Conservation (phyloP, 2,797 vertebrate species). For the Oryzias sinensis region DNA sequence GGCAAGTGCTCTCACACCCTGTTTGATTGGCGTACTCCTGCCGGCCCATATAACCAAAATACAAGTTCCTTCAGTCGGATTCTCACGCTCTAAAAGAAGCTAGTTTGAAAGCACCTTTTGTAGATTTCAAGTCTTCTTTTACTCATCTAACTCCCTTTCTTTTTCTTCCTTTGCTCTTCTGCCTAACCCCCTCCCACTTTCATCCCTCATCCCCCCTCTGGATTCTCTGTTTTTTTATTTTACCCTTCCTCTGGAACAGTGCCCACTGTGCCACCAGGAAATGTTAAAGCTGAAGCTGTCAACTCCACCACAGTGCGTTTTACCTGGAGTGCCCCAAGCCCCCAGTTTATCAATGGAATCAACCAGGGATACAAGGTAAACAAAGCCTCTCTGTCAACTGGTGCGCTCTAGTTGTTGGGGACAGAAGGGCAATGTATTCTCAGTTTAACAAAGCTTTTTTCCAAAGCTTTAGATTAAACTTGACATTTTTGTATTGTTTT, state of each 20-base stretch:
- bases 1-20: slow-evolving; percentile 64
- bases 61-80: slow-evolving; percentile 37
- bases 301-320: slow-evolving; percentile 95
- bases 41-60: slow-evolving; percentile 57
- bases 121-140: slow-evolving; percentile 15
- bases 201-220: slow-evolving; percentile 7
- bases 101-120: slow-evolving; percentile 31
- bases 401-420: slow-evolving; percentile 71
- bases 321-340: slow-evolving; percentile 97
- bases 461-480: too few relatives aligned
- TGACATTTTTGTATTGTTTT: too few relatives aligned
- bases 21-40: slow-evolving; percentile 62
- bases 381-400: slow-evolving; percentile 42
- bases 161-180: slow-evolving; percentile 9
- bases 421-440: slow-evolving; percentile 22
- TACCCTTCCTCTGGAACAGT: slow-evolving; percentile 75
- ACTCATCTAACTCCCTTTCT: slow-evolving; percentile 26
- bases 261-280: slow-evolving; percentile 94
- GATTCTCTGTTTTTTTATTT: slow-evolving; percentile 5
- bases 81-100: slow-evolving; percentile 41
- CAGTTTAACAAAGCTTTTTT: too few relatives aligned
- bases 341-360: slow-evolving; percentile 98
- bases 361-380: slow-evolving; percentile 98
- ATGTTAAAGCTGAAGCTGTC: slow-evolving; percentile 88
- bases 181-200: background rate